phyloP scores from a whole-genome alignment of 2,888 invertebrate genomes.

The Callosobruchus maculatus region DNA sequence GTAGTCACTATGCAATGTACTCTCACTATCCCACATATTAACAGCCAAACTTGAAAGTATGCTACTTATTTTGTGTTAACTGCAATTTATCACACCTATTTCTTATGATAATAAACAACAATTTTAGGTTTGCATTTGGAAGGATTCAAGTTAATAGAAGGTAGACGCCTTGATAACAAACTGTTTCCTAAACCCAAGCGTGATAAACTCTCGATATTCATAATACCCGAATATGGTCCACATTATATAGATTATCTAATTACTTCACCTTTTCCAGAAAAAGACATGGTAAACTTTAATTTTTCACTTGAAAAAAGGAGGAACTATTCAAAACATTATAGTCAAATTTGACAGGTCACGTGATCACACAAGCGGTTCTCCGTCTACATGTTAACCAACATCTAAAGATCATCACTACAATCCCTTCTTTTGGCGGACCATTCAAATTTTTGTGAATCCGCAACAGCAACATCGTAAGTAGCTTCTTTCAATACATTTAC shows the following conservation, averaged over 20 bases:
- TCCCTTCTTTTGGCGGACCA: not conserved
- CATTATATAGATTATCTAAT: not conserved
- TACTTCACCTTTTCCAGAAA: constrained; percentile 33
- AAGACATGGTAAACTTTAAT: constrained; percentile 28
- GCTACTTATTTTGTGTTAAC: not conserved
- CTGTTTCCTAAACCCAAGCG: not conserved
- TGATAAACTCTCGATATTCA: not conserved
- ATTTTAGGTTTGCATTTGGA: not conserved
- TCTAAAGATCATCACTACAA: not conserved
- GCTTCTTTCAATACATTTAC: not conserved
- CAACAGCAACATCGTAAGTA: not conserved
- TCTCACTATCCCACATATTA: too few species aligned
- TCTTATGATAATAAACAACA: not conserved
- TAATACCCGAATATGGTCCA: not conserved
- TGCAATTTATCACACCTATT: not conserved
- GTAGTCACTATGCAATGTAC: too few species aligned
- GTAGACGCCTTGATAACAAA: not conserved
- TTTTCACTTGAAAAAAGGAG: constrained; percentile 26
- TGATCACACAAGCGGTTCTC: constrained; percentile 26
- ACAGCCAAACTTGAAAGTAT: not conserved
- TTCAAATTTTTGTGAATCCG: not conserved
- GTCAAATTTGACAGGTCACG: constrained; percentile 40
- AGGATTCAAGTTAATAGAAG: not conserved
- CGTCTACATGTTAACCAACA: not conserved
- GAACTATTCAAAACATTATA: constrained; percentile 43